Base-by-base conservation (phyloP, 2,113 vertebrate species). In the Gallinago paraguaiae region DNA sequence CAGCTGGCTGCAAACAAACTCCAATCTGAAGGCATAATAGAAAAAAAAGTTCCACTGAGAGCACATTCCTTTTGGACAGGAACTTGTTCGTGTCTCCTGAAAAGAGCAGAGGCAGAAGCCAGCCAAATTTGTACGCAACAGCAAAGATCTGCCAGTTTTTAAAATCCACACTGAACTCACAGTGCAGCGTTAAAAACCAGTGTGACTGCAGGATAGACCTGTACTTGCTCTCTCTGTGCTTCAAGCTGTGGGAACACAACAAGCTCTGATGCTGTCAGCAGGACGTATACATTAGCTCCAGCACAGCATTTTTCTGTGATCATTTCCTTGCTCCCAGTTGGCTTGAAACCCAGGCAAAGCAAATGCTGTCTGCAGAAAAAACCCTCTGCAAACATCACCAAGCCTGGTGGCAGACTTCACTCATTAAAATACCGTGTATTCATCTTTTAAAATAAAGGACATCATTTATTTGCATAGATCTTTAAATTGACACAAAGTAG, bases 231-330 rank as follows among this genome's bases (percentile, higher is more conserved):
- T 9, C 57, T 79, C 53, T 37, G 0, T 14, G 16, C 65, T 75
- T 75, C 83, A 92, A 82, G 86, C 91, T 95, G 86, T 59, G 89
- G 83, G 27, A 95, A 84, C 65, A 91, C 23, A 88, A 48, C 8
- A 11, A 78, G 83, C 83, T 76, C 86, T 84, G 83, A 94, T 82
- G 67, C 74, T 92, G 67, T 37, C 94, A 95, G 89, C 81, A 68
- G 70, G 94, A 84, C 48, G 6, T 4, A 35, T 56, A 33, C 74
- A 60, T 64, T 18, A 89, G 86, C 76, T 81, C 45, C 72, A 88
- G 46, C 60, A 94, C 19, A 83, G 48, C 31, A 17, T 76, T 84
- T 45, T 78, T 65, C 89, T 92, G 0, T 54, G 16, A 87, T 84
- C 56, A 48, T 71, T 88, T 83, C 56, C 76, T 78, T 84, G 80